phyloP scores from a whole-genome alignment of 1,140 invertebrate species.

The Cydia fagiglandana region DNA sequence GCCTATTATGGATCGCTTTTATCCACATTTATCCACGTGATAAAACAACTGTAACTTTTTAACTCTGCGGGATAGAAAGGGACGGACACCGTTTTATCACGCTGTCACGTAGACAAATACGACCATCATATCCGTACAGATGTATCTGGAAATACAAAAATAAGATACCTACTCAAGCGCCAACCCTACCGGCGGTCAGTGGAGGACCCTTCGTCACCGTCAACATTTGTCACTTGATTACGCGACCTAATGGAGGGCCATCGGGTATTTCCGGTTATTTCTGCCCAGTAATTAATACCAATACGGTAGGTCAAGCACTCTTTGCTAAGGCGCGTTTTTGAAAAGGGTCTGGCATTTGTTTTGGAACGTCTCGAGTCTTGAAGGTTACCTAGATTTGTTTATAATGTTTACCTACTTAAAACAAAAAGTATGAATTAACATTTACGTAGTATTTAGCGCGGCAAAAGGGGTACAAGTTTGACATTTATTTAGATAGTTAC shows the following conservation, averaged over 20 bases:
- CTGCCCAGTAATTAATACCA: constrained; percentile 44
- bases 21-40: too few relatives aligned
- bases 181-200: constrained; percentile 36
- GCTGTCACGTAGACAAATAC: too few relatives aligned
- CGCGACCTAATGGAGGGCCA: constrained; percentile 41
- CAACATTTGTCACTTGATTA: constrained; percentile 63
- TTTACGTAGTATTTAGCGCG: too few relatives aligned
- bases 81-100: too few relatives aligned
- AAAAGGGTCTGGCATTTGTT: constrained; percentile 24
- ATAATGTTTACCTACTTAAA: neutral
- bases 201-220: constrained; percentile 53
- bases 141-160: neutral
- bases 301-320: constrained; percentile 56
- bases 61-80: too few relatives aligned
- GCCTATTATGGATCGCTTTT: too few relatives aligned
- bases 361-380: neutral
- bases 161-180: neutral
- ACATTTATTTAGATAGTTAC: too few relatives aligned
- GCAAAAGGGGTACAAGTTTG: too few relatives aligned
- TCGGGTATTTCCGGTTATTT: constrained; percentile 51
- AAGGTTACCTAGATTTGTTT: neutral
- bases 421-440: neutral
- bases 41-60: too few relatives aligned
- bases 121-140: too few relatives aligned
- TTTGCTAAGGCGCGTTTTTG: constrained; percentile 14